phyloP scores from a whole-genome alignment of 2,888 invertebrate species.

The Sericinus montela region DNA sequence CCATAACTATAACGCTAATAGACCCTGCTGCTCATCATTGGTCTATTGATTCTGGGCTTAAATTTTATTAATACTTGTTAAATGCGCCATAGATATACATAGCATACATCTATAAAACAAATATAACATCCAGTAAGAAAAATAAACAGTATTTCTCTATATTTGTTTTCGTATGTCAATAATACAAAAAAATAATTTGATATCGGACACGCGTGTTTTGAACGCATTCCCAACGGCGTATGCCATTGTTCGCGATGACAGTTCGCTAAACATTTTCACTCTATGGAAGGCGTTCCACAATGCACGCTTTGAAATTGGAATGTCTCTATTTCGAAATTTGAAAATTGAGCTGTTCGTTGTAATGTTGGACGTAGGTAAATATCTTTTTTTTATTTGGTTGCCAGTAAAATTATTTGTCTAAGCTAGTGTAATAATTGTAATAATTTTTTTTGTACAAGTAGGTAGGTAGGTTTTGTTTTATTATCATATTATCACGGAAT shows the following conservation, averaged over 20 bases:
- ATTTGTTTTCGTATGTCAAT: conserved; percentile 37
- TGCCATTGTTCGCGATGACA: conserved; percentile 55
- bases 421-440: no score
- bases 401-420: no score
- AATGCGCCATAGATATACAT: no score
- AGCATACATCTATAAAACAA: no score
- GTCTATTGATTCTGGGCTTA: no score
- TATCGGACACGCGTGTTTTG: conserved; percentile 55
- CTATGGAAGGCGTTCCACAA: conserved; percentile 33
- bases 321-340: conserved; percentile 46
- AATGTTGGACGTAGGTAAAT: conserved; percentile 20
- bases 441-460: no score
- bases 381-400: neutral
- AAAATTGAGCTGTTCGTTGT: conserved; percentile 12
- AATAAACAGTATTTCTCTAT: conserved; percentile 27
- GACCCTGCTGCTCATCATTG: no score
- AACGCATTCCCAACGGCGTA: conserved; percentile 38
- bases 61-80: no score
- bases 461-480: no score
- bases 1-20: no score
- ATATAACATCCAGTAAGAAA: neutral
- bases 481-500: no score
- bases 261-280: conserved; percentile 51
- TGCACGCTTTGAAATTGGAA: conserved; percentile 46
- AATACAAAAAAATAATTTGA: conserved; percentile 43